Conservation (phyloP, 1,140 invertebrate species). For the Euura saliciscinereae region DNA sequence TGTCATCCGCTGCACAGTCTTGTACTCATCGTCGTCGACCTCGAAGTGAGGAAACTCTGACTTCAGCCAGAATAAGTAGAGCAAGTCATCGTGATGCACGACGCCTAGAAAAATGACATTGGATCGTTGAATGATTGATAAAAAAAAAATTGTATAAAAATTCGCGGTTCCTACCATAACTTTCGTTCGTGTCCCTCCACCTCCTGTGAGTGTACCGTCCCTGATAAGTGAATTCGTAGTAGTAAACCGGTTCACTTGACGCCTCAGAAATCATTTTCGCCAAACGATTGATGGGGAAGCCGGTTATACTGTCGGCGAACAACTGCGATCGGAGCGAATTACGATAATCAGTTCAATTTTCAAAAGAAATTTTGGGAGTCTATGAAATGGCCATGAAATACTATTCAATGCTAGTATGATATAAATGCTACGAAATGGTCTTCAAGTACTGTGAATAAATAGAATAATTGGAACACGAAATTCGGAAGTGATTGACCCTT, state of each 20-base stretch:
- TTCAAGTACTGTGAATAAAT: background rate
- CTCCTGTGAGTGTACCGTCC: constrained; percentile 61
- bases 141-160: too few relatives aligned
- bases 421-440: too few relatives aligned
- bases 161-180: constrained; percentile 46
- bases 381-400: too few relatives aligned
- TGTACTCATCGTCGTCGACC: constrained; percentile 36
- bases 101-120: constrained; percentile 52
- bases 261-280: constrained; percentile 57
- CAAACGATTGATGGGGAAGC: constrained; percentile 58
- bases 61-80: constrained; percentile 66
- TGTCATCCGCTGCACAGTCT: constrained; percentile 47
- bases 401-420: too few relatives aligned
- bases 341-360: too few relatives aligned
- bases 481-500: constrained; percentile 8
- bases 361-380: too few relatives aligned
- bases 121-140: background rate
- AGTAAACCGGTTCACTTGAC: constrained; percentile 58
- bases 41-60: constrained; percentile 45
- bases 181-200: constrained; percentile 54
- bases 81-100: constrained; percentile 67
- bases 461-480: background rate
- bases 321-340: background rate
- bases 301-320: constrained; percentile 31
- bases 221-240: constrained; percentile 63